These are phyloP conservation scores for Mus spicilegus DNA, from an alignment of 2,113 vertebrate genomes.

Conservation along the genomic window DNA sequence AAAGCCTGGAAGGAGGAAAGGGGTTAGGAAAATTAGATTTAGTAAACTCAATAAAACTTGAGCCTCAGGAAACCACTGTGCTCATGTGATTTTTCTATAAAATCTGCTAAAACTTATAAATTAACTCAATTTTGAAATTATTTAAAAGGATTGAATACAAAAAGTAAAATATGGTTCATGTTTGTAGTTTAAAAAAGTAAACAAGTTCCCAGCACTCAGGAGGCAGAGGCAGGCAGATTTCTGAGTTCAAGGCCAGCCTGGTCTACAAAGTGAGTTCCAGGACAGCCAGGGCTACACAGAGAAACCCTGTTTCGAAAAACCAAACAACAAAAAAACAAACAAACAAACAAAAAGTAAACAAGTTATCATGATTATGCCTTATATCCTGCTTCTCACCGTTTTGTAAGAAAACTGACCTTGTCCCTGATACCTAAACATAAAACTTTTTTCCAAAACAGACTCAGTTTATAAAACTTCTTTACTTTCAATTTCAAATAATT, in stretches of 20 bases:
- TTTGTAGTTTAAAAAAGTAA: background rate
- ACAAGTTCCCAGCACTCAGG: background rate
- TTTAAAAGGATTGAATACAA: background rate
- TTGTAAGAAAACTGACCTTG: conserved; percentile 9
- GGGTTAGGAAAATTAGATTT: background rate
- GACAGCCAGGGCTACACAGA: too few species aligned
- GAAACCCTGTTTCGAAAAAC: too few species aligned
- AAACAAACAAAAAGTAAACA: background rate
- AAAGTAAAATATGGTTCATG: background rate
- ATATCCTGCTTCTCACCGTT: background rate
- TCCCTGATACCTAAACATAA: background rate
- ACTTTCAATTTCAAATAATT: background rate
- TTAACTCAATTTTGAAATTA: background rate
- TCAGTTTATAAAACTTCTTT: background rate
- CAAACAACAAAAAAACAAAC: too few species aligned
- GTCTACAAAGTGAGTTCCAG: too few species aligned
- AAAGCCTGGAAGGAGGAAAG: background rate
- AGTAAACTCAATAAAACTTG: background rate
- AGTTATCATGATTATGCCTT: background rate
- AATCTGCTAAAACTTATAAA: background rate
- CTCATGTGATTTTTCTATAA: background rate
- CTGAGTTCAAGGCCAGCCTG: too few species aligned
- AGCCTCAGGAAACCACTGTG: background rate
- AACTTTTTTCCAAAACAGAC: background rate
- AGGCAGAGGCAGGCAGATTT: too few species aligned